Evolutionary conservation across 2,888 invertebrate species (phyloP), one percentile per base, ranked within the genome.

Genomic region (Acheta domesticus): DNA sequence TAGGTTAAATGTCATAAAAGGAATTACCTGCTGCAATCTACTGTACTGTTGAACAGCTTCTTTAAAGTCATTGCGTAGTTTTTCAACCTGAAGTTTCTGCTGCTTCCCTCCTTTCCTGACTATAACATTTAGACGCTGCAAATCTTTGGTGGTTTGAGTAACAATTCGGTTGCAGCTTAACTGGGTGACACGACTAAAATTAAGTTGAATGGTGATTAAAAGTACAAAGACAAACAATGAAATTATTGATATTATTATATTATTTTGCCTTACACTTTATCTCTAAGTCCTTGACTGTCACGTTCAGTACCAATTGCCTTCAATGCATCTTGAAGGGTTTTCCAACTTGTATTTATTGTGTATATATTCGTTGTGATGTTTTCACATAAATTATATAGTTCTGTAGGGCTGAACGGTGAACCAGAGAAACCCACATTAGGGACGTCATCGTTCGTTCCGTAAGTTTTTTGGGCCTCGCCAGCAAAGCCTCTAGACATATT

Each of bases 1-100:
- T 8, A 36, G 36, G 36, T 8, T 36, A 36, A 36, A 36, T 36
- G 4, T 36, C 36, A 36, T 36, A 36, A 36, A 36, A 36, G 5
- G 11, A 36, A 36, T 36, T 87, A 94, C 94, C 91, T 94, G 94
- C 86, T 97, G 97, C 84, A 94, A 90, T 23, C 90, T 87, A 77
- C 94, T 92, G 86, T 95, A 96, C 85, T 92, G 91, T 82, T 92
- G 91, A 21, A 96, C 89, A 2, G 95, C 92, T 83, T 93, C 94
- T 82, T 91, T 91, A 86, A 96, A 97, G 84, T 94, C 94, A 83
- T 92, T 93, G 16, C 93, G 94, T 19, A 97, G 89, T 84, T 95
- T 91, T 83, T 95, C 95, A 79, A 95, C 91, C 86, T 96, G 95
- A 82, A 97, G 87, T 85, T 93, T 94, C 86, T 94, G 94, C 80